Percentiles rank a stretch among this genome's conserved stretches.
phyloP scores from a whole-genome alignment of 2,888 invertebrate genomes.

The Synanthedon formicaeformis region DNA sequence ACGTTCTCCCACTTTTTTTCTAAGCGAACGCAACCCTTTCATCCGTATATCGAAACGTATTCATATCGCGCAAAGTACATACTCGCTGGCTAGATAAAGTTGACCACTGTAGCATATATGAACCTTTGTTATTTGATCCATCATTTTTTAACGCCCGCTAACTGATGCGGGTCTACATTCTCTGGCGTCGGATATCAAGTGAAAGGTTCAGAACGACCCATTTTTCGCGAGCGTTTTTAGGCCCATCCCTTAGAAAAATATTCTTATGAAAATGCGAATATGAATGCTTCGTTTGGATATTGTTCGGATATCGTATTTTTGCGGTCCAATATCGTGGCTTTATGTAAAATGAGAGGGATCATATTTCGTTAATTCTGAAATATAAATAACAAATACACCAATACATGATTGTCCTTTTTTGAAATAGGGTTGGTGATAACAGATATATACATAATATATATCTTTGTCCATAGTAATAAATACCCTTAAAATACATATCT shows the following conservation, averaged over 20 bases:
- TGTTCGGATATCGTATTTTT: conserved; percentile 22
- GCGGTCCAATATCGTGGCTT: conserved; percentile 10
- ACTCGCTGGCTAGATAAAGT: conserved; percentile 19
- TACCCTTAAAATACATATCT: too few relatives aligned
- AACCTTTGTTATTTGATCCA: conserved; percentile 6
- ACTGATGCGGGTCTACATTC: conserved; percentile 13
- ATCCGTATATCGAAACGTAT: conserved; percentile 40
- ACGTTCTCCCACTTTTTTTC: conserved; percentile 46
- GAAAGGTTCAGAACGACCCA: conserved; percentile 47
- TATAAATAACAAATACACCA: neutral
- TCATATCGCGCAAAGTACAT: conserved; percentile 47
- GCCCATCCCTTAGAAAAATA: conserved; percentile 35
- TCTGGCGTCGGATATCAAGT: conserved; percentile 28
- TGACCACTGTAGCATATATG: conserved; percentile 17
- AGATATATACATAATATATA: too few relatives aligned
- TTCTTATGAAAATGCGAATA: conserved; percentile 29
- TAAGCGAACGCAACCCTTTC: conserved; percentile 38
- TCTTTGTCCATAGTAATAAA: too few relatives aligned
- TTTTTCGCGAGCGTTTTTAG: conserved; percentile 39
- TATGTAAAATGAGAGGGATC: conserved; percentile 1
- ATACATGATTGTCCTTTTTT: neutral
- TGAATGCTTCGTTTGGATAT: conserved; percentile 35
- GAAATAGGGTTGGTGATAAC: too few relatives aligned
- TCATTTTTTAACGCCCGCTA: conserved; percentile 1
- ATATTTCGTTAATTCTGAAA: conserved; percentile 7